Evolutionary conservation across 2,113 vertebrate species (phyloP).

Genomic region (Anolis carolinensis): DNA sequence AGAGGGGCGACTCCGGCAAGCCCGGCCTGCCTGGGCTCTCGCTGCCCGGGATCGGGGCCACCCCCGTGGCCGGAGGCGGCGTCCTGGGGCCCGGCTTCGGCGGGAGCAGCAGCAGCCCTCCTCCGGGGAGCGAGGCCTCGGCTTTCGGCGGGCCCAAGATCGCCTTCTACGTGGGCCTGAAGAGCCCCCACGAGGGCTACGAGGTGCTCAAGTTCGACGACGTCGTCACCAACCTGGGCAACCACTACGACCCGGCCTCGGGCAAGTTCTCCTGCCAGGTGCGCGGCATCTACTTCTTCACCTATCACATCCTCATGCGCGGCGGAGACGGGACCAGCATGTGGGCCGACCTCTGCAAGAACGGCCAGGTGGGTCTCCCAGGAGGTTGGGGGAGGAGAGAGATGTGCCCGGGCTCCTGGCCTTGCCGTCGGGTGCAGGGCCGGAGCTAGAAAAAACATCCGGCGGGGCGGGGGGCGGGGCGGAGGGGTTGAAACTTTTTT

Average conservation of each 20-base stretch:
- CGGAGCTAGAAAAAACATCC: no score
- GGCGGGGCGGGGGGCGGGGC: no score
- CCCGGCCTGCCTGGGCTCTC: constrained; percentile 72
- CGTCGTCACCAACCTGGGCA: constrained; percentile 94
- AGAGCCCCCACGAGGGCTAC: constrained; percentile 93
- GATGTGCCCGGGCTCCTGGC: no score
- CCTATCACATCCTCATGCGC: constrained; percentile 89
- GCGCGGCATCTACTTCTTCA: constrained; percentile 90
- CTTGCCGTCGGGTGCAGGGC: no score
- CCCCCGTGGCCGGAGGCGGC: neutral
- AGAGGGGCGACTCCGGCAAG: constrained; percentile 77
- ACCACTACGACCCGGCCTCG: constrained; percentile 88
- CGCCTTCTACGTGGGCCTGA: constrained; percentile 92
- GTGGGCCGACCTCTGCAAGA: constrained; percentile 92
- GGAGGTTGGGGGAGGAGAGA: no score
- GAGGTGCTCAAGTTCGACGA: constrained; percentile 95
- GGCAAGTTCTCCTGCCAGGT: constrained; percentile 93
- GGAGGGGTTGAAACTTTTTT: no score
- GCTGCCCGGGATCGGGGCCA: constrained; percentile 56
- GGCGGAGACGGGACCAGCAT: constrained; percentile 90
- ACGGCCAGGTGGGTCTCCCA: constrained; percentile 81
- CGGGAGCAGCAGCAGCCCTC: constrained; percentile 64
- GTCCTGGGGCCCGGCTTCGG: neutral
- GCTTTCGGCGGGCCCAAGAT: constrained; percentile 78
- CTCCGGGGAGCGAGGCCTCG: constrained; percentile 70